Conservation (phyloP, 23 tunicate species). For the Clavelina lepadiformis region DNA sequence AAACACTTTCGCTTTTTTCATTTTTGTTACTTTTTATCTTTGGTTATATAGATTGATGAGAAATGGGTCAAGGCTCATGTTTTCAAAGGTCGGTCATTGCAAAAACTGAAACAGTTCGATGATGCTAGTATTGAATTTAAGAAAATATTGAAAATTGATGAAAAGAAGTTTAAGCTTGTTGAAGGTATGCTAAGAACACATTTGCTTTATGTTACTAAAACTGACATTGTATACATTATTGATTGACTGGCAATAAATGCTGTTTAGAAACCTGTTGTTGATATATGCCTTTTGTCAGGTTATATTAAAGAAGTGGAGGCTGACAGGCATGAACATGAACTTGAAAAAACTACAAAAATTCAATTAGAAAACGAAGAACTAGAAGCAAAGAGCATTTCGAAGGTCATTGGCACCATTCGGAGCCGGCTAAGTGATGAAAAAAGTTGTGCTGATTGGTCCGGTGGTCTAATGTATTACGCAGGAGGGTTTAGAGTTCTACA, state of each 20-base stretch:
- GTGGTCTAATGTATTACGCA: constrained; percentile 51
- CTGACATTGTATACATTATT: not conserved
- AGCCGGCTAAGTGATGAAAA: constrained; percentile 17
- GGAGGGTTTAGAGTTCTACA: constrained; percentile 63
- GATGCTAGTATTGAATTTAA: constrained; percentile 45
- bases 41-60: constrained; percentile 45
- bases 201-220: not conserved
- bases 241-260: not conserved
- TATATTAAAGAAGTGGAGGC: constrained; percentile 31
- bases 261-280: too few species aligned
- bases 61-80: constrained; percentile 73
- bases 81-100: constrained; percentile 61
- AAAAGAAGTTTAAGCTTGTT: constrained; percentile 48
- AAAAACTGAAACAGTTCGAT: constrained; percentile 34
- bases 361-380: constrained; percentile 25
- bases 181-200: constrained; percentile 10
- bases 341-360: constrained; percentile 31
- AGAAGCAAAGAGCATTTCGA: constrained; percentile 24
- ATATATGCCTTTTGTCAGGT: too few species aligned
- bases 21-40: not conserved
- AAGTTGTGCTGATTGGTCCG: constrained; percentile 9
- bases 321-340: constrained; percentile 18
- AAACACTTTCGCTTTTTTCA: not conserved
- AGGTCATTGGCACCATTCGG: constrained; percentile 40
- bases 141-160: constrained; percentile 37